Base-by-base conservation (phyloP, 1,140 invertebrate species). In the Potamilus streckersoni region DNA sequence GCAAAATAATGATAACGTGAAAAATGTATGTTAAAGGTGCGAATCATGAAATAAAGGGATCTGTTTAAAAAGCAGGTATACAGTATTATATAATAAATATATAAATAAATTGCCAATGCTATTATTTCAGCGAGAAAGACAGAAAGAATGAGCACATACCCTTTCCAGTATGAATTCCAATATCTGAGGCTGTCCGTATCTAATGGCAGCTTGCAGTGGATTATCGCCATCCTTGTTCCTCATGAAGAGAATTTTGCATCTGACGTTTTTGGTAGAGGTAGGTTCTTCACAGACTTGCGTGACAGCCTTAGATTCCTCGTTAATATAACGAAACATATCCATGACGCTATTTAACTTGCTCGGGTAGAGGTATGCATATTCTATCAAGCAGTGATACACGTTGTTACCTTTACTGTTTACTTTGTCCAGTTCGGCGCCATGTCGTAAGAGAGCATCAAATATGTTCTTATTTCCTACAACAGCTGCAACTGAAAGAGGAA, bases 401-500 rank as follows among this genome's bases (percentile, higher is more conserved):
- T 81, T 83, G 63, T 85, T 82, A 27, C 81, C 82, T n/a, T 13
- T 23, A 49, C 56, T 73, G 69, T 85, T 85, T 63, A 69, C 69
- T 12, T 49, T 58, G 38, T 74, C 67, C 17, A 82, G 60, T 19
- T 78, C 69, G 17, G 82, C 78, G 0, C 81, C 84, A 57, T 76
- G 59, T 11, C 73, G 23, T n/a, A 85, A 55, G 15, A 85, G 60
- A 12, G 79, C 17, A 60, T 80, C 73, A 62, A 82, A 79, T 56
- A 82, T 82, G 1, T 72, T 69, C 67, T 71, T 76, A 57, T 82
- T 75, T 20, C 80, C 79, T 27, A 78, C 82, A 27, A 81, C 64
- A 20, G 82, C 80, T 31, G 84, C 82, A 17, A 85, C 82, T 20
- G 74, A 73, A 16, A 85, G 71, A 3, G 84, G 82, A 16, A 85